phyloP scores from a whole-genome alignment of 2,113 vertebrate species.

The Polypterus senegalus region DNA sequence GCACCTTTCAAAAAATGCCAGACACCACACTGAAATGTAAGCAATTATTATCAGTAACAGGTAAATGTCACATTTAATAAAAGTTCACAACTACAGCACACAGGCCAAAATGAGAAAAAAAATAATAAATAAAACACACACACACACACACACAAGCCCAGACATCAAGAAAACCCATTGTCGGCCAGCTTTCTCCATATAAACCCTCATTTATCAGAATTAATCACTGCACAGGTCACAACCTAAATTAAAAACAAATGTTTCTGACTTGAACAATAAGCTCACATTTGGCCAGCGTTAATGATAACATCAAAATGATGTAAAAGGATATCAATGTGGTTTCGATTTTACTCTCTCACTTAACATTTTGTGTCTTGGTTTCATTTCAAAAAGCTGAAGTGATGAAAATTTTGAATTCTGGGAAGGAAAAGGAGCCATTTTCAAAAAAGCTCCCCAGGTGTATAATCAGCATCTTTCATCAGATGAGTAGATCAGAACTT shows the following conservation, averaged over 20 bases:
- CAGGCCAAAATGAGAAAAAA: background rate
- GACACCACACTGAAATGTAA: too few relatives aligned
- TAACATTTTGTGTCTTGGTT: background rate
- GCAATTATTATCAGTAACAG: background rate
- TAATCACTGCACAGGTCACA: constrained; percentile 2
- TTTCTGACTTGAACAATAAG: background rate
- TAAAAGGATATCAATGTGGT: background rate
- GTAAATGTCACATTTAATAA: background rate
- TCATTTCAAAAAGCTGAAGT: too few relatives aligned
- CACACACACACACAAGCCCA: too few relatives aligned
- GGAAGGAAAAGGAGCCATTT: too few relatives aligned
- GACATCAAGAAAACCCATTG: too few relatives aligned
- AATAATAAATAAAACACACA: too few relatives aligned
- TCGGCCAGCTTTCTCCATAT: constrained; percentile 2
- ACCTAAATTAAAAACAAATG: constrained; percentile 15
- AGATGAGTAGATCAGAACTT: too few relatives aligned
- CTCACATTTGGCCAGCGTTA: constrained; percentile 3
- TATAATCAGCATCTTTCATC: too few relatives aligned
- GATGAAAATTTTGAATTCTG: too few relatives aligned
- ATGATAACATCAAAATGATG: constrained; percentile 7
- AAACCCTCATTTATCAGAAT: constrained; percentile 13
- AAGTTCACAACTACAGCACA: background rate
- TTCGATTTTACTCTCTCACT: background rate
- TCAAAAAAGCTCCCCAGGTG: too few relatives aligned
- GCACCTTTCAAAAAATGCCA: too few relatives aligned